phyloP scores from a whole-genome alignment of 2,797 vertebrate genomes.

The Tapera naevia region DNA sequence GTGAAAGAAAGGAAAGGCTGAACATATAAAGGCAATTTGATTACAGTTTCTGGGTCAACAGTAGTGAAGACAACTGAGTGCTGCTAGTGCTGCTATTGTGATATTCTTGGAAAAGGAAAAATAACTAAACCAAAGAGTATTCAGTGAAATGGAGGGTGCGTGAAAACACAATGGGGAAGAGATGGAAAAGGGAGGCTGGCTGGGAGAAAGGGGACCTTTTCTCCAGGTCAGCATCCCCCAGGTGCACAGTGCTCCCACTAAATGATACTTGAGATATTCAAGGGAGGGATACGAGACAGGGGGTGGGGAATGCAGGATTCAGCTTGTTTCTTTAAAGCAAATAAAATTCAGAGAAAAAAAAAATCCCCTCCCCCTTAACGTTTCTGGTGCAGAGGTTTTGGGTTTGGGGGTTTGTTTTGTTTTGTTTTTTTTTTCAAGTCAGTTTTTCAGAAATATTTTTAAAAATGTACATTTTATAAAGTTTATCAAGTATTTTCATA shows the following conservation, averaged over 20 bases:
- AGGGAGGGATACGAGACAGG: background rate
- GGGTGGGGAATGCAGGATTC: background rate
- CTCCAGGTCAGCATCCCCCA: background rate
- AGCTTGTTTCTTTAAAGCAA: conserved; percentile 54
- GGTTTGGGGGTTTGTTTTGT: conserved; percentile 10
- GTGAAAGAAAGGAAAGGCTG: background rate
- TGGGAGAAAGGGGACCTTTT: background rate
- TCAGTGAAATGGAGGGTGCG: conserved; percentile 68
- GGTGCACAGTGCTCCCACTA: conserved; percentile 48
- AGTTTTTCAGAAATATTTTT: conserved; percentile 79
- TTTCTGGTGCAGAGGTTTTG: conserved; percentile 78
- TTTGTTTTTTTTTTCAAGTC: conserved; percentile 64
- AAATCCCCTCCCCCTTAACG: conserved; percentile 53
- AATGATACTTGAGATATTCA: conserved; percentile 54
- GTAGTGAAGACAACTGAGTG: conserved; percentile 73
- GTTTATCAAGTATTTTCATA: conserved; percentile 85
- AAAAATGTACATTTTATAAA: conserved; percentile 87
- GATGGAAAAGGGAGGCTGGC: background rate
- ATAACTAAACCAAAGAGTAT: conserved; percentile 92
- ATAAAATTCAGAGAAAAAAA: conserved; percentile 25
- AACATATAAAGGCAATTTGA: conserved; percentile 37
- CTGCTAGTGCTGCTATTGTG: conserved; percentile 89
- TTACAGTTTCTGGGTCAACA: conserved; percentile 48
- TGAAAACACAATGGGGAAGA: background rate
- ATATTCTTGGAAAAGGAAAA: conserved; percentile 73